Percentiles rank a stretch among this genome's conserved stretches.
phyloP scores from a whole-genome alignment of 2,797 vertebrate genomes.

The Hyperoplus immaculatus region DNA sequence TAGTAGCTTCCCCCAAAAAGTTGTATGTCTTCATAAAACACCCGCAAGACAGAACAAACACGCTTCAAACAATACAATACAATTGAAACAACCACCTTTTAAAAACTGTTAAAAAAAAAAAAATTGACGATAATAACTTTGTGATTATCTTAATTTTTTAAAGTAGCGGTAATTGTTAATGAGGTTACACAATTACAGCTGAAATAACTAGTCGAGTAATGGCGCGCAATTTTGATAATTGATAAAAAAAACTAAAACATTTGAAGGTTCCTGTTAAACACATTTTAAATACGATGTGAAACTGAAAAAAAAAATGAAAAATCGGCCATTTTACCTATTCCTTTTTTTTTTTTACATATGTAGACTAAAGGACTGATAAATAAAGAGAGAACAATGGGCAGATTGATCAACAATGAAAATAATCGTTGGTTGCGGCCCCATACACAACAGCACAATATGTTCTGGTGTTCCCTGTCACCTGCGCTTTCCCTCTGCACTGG shows the following conservation, averaged over 20 bases:
- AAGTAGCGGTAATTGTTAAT: no score
- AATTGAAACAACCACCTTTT: background rate
- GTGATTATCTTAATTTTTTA: no score
- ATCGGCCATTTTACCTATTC: background rate
- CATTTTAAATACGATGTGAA: background rate
- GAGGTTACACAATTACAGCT: background rate
- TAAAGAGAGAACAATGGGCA: background rate
- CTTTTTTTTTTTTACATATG: no score
- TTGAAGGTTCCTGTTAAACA: background rate
- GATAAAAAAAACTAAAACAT: background rate
- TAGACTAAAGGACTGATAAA: background rate
- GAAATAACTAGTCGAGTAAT: background rate
- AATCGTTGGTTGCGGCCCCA: background rate
- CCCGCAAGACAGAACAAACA: background rate
- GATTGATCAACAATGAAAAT: fast-evolving
- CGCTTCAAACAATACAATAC: background rate
- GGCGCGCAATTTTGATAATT: background rate
- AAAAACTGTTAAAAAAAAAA: background rate
- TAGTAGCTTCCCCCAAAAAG: no score
- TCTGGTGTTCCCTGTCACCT: conserved; percentile 31
- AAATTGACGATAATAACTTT: background rate
- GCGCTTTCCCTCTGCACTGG: conserved; percentile 3
- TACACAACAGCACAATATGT: background rate
- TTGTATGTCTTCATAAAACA: background rate
- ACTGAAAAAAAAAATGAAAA: background rate